A percentile compares a stretch with the other conserved stretches of the same genome.
Evolutionary conservation across 2,888 invertebrate genomes (phyloP).

Genomic region (Metallyticus violacea): DNA sequence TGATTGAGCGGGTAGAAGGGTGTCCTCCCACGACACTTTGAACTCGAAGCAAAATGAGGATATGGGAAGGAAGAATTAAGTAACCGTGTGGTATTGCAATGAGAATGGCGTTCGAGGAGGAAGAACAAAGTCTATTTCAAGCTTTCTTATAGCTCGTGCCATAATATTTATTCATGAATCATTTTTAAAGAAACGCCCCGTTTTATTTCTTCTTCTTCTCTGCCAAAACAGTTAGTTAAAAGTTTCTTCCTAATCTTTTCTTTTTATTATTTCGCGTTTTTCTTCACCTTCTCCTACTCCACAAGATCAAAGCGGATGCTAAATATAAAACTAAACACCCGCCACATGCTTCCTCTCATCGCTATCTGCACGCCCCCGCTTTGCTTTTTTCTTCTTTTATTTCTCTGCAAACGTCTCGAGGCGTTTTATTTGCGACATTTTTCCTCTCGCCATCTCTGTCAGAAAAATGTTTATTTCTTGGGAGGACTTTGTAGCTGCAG

Average conservation of each 20-base stretch:
- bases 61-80: background rate
- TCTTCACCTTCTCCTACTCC: background rate
- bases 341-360: background rate
- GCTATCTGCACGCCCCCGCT: background rate
- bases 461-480: background rate
- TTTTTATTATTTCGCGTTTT: background rate
- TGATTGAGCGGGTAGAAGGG: background rate
- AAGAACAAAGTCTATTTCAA: background rate
- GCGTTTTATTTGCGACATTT: background rate
- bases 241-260: constrained; percentile 4
- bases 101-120: background rate
- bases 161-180: constrained; percentile 14
- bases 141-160: background rate
- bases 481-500: background rate
- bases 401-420: background rate
- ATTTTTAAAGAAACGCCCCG: background rate
- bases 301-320: constrained; percentile 6
- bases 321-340: constrained; percentile 11
- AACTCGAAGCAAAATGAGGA: background rate
- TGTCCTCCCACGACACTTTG: background rate
- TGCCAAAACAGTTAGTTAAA: constrained; percentile 10
- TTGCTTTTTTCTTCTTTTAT: background rate
- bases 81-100: background rate
- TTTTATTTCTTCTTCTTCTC: background rate
- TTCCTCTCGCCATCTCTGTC: background rate